A percentile compares a stretch with the other conserved stretches of the same genome.
Conservation (phyloP, 30 jellyfish, hydroid and myxozoan genomes). For the Aurelia aurita complex sp. Pacific region DNA sequence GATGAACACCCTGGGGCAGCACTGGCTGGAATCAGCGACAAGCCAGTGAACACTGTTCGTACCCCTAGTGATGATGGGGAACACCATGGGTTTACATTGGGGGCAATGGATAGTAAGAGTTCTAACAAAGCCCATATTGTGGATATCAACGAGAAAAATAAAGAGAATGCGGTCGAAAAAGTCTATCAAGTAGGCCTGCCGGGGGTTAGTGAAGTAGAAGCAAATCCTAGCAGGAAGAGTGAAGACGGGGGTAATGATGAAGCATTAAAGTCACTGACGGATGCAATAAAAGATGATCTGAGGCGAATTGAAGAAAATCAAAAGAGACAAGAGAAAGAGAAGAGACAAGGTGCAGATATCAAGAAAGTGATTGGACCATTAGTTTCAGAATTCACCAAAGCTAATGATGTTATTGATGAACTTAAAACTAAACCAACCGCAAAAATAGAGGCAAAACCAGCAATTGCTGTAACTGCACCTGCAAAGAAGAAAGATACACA, state of each 20-base stretch:
- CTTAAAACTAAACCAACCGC: not conserved
- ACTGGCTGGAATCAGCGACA: conserved; percentile 79
- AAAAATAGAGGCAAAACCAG: conserved; percentile 29
- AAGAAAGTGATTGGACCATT: conserved; percentile 45
- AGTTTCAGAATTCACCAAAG: conserved; percentile 13
- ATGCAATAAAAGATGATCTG: conserved; percentile 85
- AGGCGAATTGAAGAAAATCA: conserved; percentile 59
- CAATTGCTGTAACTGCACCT: conserved; percentile 4
- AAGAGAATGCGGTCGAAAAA: conserved; percentile 35
- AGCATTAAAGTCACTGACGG: conserved; percentile 82
- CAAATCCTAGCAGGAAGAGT: conserved; percentile 13
- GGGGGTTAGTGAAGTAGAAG: conserved; percentile 4
- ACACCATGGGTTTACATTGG: conserved; percentile 94
- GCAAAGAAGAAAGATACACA: conserved; percentile 26
- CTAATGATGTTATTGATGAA: not conserved
- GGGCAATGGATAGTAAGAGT: conserved; percentile 75
- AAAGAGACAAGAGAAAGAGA: conserved; percentile 39
- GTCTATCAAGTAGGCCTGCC: conserved; percentile 70
- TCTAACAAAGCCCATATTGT: conserved; percentile 59
- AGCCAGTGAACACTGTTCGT: conserved; percentile 32
- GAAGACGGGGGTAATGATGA: conserved; percentile 40
- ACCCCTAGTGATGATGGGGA: conserved; percentile 65
- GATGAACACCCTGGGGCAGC: conserved; percentile 82
- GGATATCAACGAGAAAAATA: conserved; percentile 26
- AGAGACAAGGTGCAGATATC: conserved; percentile 28